These are phyloP conservation scores for Emydoidea blandingii DNA, from an alignment of 2,797 vertebrate genomes.

Conservation along the genomic window DNA sequence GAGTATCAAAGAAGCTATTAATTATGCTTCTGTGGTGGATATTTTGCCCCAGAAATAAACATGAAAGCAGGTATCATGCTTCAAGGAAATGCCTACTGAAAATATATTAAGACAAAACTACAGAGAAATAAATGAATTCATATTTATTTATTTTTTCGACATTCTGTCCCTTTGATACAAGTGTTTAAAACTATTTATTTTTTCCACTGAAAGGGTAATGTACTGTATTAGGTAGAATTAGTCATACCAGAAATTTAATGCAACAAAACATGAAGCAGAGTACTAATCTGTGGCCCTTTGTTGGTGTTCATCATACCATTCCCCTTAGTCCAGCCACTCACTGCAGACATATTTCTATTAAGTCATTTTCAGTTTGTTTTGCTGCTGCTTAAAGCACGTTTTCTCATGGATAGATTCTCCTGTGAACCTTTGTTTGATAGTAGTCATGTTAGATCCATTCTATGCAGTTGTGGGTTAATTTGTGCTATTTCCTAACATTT, in stretches of 20 bases:
- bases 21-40: fast-evolving
- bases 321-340: background rate
- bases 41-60: background rate
- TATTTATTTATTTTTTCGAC: background rate
- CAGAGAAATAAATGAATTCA: background rate
- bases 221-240: background rate
- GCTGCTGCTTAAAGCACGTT: background rate
- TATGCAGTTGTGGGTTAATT: background rate
- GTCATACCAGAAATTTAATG: background rate
- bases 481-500: background rate
- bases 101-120: background rate
- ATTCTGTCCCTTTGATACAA: background rate
- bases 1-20: background rate
- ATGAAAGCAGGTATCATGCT: background rate
- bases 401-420: background rate
- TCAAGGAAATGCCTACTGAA: background rate
- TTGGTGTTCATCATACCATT: background rate
- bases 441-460: background rate
- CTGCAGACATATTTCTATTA: background rate
- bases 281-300: background rate
- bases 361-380: background rate
- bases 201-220: background rate
- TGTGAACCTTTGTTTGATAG: background rate
- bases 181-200: background rate
- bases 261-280: background rate